Conservation (phyloP, 1,140 invertebrate genomes). For the Calephelis nemesis region DNA sequence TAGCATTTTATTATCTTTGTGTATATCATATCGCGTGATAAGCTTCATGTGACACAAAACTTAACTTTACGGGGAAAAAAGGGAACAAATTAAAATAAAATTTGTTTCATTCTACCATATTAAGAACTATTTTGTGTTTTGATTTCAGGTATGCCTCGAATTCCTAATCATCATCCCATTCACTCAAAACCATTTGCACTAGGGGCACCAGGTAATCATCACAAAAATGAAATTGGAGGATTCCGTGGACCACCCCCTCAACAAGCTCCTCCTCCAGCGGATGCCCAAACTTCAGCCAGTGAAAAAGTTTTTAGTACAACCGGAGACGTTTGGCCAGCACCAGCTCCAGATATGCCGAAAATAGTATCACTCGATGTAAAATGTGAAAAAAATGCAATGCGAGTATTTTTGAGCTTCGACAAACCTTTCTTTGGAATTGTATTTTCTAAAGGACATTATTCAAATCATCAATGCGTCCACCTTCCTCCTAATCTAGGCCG, state of each 20-base stretch:
- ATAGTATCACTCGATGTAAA: constrained; percentile 95
- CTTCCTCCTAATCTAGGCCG: constrained; percentile 92
- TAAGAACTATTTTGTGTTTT: constrained; percentile 9
- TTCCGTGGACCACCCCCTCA: constrained; percentile 85
- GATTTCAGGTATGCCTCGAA: constrained; percentile 71
- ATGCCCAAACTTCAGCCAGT: constrained; percentile 75
- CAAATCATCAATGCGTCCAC: constrained; percentile 94
- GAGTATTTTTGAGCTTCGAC: constrained; percentile 94
- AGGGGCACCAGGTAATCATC: constrained; percentile 73
- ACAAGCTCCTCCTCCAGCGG: constrained; percentile 69
- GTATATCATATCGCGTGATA: too few relatives aligned
- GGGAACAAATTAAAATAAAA: too few relatives aligned
- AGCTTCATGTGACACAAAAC: too few relatives aligned
- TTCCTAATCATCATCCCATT: constrained; percentile 73
- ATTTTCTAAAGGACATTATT: constrained; percentile 95
- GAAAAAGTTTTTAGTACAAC: constrained; percentile 77
- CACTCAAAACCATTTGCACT: constrained; percentile 72
- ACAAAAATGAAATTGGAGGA: constrained; percentile 69
- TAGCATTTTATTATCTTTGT: too few relatives aligned
- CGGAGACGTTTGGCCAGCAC: constrained; percentile 90
- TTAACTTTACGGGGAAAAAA: too few relatives aligned
- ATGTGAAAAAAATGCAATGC: constrained; percentile 96
- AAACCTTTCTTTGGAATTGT: constrained; percentile 97
- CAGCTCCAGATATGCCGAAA: constrained; percentile 92
- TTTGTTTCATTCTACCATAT: neutral